Percentiles rank a stretch among this genome's conserved stretches.
Conservation (phyloP, 2,888 invertebrate species). For the Dolichopus griseipennis region DNA sequence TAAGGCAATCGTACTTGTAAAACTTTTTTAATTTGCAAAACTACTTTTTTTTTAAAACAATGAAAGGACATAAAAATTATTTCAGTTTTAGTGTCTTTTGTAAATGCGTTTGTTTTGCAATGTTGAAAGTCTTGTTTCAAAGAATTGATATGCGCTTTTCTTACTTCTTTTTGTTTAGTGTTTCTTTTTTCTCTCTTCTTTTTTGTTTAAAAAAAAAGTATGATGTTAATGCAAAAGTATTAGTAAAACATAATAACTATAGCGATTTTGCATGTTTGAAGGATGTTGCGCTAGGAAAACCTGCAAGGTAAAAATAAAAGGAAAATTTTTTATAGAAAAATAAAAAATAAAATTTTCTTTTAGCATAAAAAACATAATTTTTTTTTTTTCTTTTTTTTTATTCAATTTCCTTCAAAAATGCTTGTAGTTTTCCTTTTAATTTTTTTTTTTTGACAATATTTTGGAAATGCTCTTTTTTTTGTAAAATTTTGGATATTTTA, state of each 20-base stretch:
- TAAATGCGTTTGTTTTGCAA: neutral
- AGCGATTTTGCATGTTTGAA: neutral
- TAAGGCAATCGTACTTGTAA: no score
- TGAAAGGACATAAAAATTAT: neutral
- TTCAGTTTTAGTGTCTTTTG: neutral
- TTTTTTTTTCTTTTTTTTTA: neutral
- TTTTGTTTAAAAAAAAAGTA: neutral
- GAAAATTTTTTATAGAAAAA: neutral
- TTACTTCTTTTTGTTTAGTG: neutral
- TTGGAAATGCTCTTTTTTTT: neutral
- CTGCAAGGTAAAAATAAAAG: neutral
- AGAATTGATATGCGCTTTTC: neutral
- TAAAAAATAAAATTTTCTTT: neutral
- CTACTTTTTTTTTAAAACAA: neutral
- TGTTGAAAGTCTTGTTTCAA: neutral
- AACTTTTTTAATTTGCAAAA: neutral
- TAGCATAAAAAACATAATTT: neutral
- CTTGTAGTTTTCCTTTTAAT: neutral
- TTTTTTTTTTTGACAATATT: neutral
- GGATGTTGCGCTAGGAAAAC: constrained; percentile 6
- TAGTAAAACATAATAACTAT: neutral
- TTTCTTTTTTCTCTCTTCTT: neutral
- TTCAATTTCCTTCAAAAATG: neutral
- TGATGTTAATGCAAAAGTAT: no score
- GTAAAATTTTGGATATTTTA: no score